A percentile compares a stretch with the other conserved stretches of the same genome.
These are phyloP conservation scores for Eudyptes chrysolophus DNA, from an alignment of 2,113 vertebrate species.

Conservation along the genomic window DNA sequence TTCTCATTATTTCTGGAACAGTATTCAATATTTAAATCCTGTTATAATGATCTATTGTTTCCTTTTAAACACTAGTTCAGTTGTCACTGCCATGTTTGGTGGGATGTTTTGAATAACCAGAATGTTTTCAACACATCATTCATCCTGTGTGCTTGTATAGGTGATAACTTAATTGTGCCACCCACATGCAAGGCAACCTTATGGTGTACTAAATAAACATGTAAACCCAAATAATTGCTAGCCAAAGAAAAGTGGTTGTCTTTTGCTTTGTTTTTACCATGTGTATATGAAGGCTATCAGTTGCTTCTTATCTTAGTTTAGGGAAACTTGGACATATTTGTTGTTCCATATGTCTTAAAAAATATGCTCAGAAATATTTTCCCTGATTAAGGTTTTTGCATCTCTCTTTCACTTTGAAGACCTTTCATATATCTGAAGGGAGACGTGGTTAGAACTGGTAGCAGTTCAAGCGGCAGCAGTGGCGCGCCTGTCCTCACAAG, in stretches of 20 bases:
- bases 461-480: neutral
- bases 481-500: accelerated
- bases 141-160: neutral
- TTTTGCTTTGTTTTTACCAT: neutral
- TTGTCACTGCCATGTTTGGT: neutral
- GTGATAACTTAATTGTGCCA: neutral
- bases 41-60: neutral
- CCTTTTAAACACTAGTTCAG: neutral
- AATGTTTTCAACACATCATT: neutral
- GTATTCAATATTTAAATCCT: neutral
- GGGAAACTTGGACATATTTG: neutral
- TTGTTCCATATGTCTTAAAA: neutral
- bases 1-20: neutral
- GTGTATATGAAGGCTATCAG: neutral
- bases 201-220: neutral
- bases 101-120: neutral
- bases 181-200: neutral
- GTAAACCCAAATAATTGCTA: neutral
- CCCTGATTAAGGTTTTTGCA: neutral
- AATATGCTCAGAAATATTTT: neutral
- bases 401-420: neutral
- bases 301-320: neutral
- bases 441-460: neutral
- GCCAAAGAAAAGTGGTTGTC: neutral
- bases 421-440: neutral